These are phyloP conservation scores for Eudasyphora cyanicolor DNA, from an alignment of 2,888 invertebrate species.

Conservation along the genomic window DNA sequence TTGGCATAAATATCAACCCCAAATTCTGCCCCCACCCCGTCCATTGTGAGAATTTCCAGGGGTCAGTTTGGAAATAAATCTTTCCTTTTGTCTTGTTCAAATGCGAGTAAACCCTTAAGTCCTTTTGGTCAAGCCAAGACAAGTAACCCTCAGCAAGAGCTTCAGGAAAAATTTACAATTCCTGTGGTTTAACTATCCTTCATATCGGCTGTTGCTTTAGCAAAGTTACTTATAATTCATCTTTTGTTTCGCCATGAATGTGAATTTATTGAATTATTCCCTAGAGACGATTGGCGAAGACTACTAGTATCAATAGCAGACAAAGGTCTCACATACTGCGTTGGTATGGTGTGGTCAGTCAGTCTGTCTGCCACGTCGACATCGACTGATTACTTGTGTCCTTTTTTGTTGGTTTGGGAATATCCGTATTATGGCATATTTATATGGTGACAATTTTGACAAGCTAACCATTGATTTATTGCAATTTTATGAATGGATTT, in stretches of 20 bases:
- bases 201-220: not conserved
- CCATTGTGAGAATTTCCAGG: not conserved
- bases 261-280: constrained; percentile 60
- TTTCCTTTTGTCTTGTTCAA: constrained; percentile 11
- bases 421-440: constrained; percentile 59
- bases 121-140: not conserved
- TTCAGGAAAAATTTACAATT: constrained; percentile 54
- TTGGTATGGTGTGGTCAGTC: constrained; percentile 5
- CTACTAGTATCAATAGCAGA: not conserved
- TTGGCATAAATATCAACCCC: constrained; percentile 21
- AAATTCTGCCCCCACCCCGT: not conserved
- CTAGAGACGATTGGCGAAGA: constrained; percentile 29
- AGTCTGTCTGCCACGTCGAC: not conserved
- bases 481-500: constrained; percentile 36
- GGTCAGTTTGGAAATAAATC: constrained; percentile 55
- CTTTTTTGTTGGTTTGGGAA: constrained; percentile 38
- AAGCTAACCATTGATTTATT: constrained; percentile 76
- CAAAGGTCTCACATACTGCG: not conserved
- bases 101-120: constrained; percentile 49
- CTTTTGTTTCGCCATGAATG: constrained; percentile 55
- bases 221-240: constrained; percentile 48
- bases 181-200: constrained; percentile 39
- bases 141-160: not conserved
- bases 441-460: constrained; percentile 74
- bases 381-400: constrained; percentile 11